These are phyloP conservation scores for Drosophila gunungcola DNA, from an alignment of 1,140 invertebrate species.

Conservation along the genomic window DNA sequence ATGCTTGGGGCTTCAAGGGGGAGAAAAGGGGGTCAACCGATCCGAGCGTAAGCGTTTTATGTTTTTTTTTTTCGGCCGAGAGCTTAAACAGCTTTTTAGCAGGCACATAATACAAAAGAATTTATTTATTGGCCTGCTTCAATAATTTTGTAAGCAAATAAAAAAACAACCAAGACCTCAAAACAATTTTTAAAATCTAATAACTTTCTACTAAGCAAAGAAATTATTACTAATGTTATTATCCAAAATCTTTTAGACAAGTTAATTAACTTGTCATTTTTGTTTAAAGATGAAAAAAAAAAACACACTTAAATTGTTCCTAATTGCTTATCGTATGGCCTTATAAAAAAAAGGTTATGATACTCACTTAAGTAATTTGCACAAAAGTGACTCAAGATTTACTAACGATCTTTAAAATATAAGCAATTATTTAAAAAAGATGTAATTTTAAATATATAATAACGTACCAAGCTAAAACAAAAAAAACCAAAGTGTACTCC, in stretches of 20 bases:
- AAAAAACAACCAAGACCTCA: not conserved
- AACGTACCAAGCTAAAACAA: not conserved
- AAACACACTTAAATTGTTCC: too few relatives aligned
- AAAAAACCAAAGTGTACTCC: not conserved
- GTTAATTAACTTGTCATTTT: too few relatives aligned
- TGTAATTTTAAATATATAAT: not conserved
- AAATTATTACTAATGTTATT: too few relatives aligned
- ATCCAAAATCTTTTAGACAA: too few relatives aligned
- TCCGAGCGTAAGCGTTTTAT: constrained; percentile 62
- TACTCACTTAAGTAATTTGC: too few relatives aligned
- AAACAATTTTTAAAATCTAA: too few relatives aligned
- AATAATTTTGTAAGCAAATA: constrained; percentile 14
- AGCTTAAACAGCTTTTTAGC: constrained; percentile 75
- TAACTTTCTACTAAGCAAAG: too few relatives aligned
- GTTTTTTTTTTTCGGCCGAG: constrained; percentile 47
- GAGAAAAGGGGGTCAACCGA: constrained; percentile 27
- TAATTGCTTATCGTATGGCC: too few relatives aligned
- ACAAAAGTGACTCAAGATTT: not conserved
- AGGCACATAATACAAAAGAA: constrained; percentile 28
- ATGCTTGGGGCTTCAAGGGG: constrained; percentile 18
- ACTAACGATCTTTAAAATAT: not conserved
- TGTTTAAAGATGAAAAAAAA: too few relatives aligned
- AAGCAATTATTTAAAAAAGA: too few relatives aligned
- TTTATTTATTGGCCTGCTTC: constrained; percentile 25
- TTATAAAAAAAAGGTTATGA: too few relatives aligned